phyloP scores from a whole-genome alignment of 23 tunicate species.

The Styela clava region DNA sequence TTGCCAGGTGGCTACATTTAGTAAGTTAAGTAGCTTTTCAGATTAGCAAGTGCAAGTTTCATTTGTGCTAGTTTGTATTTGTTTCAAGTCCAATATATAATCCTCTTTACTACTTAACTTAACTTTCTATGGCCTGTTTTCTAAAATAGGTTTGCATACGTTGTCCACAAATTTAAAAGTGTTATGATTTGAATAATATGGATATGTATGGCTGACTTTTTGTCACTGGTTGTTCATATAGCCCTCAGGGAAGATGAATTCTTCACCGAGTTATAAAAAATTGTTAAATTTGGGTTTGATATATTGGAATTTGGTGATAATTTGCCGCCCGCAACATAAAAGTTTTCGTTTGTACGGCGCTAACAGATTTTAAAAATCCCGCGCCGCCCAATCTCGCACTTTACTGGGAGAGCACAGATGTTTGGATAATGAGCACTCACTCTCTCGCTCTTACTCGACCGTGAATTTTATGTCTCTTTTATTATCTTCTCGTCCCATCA shows the following conservation, averaged over 20 bases:
- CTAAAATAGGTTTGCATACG: too few relatives aligned
- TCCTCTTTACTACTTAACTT: background rate
- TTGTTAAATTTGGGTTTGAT: background rate
- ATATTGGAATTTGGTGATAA: background rate
- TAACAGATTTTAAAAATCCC: constrained; percentile 19
- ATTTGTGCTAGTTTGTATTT: background rate
- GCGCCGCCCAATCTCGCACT: constrained; percentile 7
- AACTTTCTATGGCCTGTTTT: background rate
- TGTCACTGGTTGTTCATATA: too few relatives aligned
- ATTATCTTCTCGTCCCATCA: background rate
- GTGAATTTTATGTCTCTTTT: constrained; percentile 15
- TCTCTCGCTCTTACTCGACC: constrained; percentile 5
- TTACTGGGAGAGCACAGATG: constrained; percentile 16
- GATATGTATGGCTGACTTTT: too few relatives aligned
- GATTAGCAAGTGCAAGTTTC: background rate
- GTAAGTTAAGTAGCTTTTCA: background rate
- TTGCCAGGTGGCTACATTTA: background rate
- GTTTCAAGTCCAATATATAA: background rate
- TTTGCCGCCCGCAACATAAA: background rate
- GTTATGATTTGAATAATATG: too few relatives aligned
- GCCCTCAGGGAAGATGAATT: too few relatives aligned
- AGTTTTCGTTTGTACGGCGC: background rate
- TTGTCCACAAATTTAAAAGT: too few relatives aligned
- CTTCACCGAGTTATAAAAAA: too few relatives aligned
- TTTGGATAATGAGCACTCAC: background rate